Base-by-base conservation (phyloP, 2,113 vertebrate genomes). In the Amphiprion ocellaris region DNA sequence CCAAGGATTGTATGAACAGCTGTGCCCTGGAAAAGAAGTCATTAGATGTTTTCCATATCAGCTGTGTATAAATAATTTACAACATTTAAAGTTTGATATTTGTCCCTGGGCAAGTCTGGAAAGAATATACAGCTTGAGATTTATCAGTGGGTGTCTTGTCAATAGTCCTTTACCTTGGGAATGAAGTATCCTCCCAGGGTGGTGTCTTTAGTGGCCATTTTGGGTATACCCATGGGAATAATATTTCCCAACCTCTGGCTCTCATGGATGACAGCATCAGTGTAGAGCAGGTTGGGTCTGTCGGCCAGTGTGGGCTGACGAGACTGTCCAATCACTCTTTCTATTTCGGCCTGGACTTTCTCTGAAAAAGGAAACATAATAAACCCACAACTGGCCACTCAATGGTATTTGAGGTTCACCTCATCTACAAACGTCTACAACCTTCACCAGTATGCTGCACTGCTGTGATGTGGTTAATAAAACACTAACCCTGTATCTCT, bases 261-360 rank as follows among this genome's bases (percentile, higher is more conserved):
- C 69, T 98, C 97, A 0, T 98, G 96, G 83, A 97, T 69, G 70
- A 96, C 95, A 0, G 97, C 96, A 0, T 97, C 93, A 61, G 96
- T 96, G 79, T 96, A 99, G 0, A 96, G 97, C 89, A 97, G 70
- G 54, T 66, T 90, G 58, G 67, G 76, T 72, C 90, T 93, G 87
- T 97, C 95, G 0, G 89, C 75, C 83, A 95, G 41, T 19, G 64
- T 69, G 11, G 95, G 95, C 10, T 77, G 92, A 12, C 89, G 92
- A 0, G 78, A 83, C 73, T 92, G 93, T 66, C 95, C 95, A 0
- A 95, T 88, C 53, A 95, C 93, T 0, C 59, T 14, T 4, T 96
- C 94, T 0, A 96, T 95, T 90, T 97, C 96, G 0, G 81, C 92
- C 63, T 96, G 96, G 52, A 94, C 94, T 1, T 82, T 94, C 15